Base-by-base conservation (phyloP, 2,797 vertebrate species). In the Megaceryle alcyon region DNA sequence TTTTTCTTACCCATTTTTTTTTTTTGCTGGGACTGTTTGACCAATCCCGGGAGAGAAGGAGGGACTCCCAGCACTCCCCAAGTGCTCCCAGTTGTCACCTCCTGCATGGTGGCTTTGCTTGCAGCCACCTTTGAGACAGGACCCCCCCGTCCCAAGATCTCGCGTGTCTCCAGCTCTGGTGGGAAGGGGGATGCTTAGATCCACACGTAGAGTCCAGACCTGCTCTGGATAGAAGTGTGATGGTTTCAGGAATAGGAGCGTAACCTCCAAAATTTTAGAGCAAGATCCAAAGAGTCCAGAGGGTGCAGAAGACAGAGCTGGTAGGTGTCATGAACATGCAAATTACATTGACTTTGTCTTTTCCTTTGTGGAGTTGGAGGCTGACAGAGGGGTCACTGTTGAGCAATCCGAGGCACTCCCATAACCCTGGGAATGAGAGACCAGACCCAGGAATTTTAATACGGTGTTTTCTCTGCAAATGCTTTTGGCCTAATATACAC, bases 381-480 rank as follows among this genome's bases (percentile, higher is more conserved):
- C 92, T 78, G 94, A 71, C 66, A 29, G 91, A 90, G 94, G 91
- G 90, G 94, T 97, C 96, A 92, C 72, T 81, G 75, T 90, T 94
- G 78, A 94, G 94, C 95, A 96, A 91, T 88, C 69, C 1, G 3
- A 92, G 85, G 82, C 92, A 82, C 89, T 88, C 82, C 93, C 80
- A 9, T 83, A 73, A 95, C 91, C 88, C 90, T 84, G 86, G 84
- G 85, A 92, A 91, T 59, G 44, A 91, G 91, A 82, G 90, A 85
- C 90, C 93, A 82, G 94, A 88, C 84, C 81, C 91, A 84, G 87
- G 92, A 94, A 94, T 94, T 96, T 96, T 91, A 31, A 96, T 94
- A 59, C 90, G 85, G 81, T 94, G 94, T 95, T 96, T 95, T 97
- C 90, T 94, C 94, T 95, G 86, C 76, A 28, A 82, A 95, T 95